Evolutionary conservation across 2,888 invertebrate species (phyloP), one percentile per base, ranked within the genome.

Genomic region (Endotricha flammealis): DNA sequence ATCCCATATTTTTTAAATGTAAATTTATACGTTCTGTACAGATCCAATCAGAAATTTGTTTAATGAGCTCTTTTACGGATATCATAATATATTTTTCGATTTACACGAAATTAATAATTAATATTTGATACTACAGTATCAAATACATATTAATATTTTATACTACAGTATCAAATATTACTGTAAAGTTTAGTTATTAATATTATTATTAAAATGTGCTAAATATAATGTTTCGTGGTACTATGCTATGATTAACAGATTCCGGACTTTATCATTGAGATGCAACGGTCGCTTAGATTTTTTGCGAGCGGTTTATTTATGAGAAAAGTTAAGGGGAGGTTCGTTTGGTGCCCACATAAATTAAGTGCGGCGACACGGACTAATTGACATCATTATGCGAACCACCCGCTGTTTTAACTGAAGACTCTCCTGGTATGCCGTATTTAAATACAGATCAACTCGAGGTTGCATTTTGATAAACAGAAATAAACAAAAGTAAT

Each of bases 351-450:
- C 64, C 58, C 46, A 64, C 66, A 72, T 74, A 73, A 75, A 74
- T 75, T 70, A 74, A 58, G 64, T 55, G 60, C 61, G 59, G 67
- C 57, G 72, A 74, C 73, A 65, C 57, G 57, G 54, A 75, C 73
- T 75, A 75, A 75, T 75, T 72, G 70, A 63, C 59, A 60, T 70
- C 70, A 72, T 72, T 73, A 75, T 62, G 53, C 48, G 60, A 56
- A 57, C 44, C 43, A 36, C 41, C 38, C 35, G 27, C 38, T 38
- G 33, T 31, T 36, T 36, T 32, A 36, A 38, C 35, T 14, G 23
- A 35, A 14, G 8, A 23, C 35, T 20, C 32, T 13, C 8, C 16
- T 14, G 12, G 10, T 25, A 25, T 12, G 32, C 23, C 23, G 14
- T 32, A 31, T 30, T 30, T 30, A 24, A 24, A 14, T 14, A 13